Base-by-base conservation (phyloP, 1,140 invertebrate genomes). In the Cardiocondyla obscurior region DNA sequence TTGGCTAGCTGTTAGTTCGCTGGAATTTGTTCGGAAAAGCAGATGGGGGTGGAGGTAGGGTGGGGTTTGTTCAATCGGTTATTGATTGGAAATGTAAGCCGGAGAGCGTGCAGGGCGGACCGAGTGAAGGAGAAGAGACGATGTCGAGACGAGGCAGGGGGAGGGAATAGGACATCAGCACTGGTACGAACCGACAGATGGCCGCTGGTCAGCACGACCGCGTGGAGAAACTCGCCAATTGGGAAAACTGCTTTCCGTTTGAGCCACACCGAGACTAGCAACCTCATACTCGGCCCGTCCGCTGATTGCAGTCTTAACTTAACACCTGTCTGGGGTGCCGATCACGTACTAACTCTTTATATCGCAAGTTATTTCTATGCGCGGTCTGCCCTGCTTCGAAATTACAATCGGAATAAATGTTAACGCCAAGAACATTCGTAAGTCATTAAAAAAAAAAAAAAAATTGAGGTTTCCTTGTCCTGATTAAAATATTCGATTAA, bases 21-120 rank as follows among this genome's bases (percentile, higher is more conserved):
- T 81, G 88, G 90, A 92, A 93, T 92, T 89, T 84, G 88, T 89
- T 65, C 49, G 67, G 49, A 42, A 83, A 73, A 65, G 84, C 74
- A 86, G 84, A 83, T 81, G 81, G 76, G 82, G 88, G 86, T 81
- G 39, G 77, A 22, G 86, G 86, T 81, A 33, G 77, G 14, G 25
- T 58, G 33, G 51, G 86, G 90, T 88, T 85, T 87, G 90, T 93
- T 92, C 92, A 94, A 94, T 94, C 91, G 92, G 89, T 94, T 93
- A 94, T 94, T 94, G 92, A 93, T 94, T 94, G 91, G 91, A 92
- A 93, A 92, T 91, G 91, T 93, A 93, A 93, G 91, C 90, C 81
- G 84, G 87, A 79, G 67, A 82, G 73, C 36, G 65, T 53, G 70
- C 49, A 39, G 76, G 84, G 72, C 67, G 67, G 42, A 65, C 82